Evolutionary conservation across 1,140 invertebrate genomes (phyloP).

Genomic region (Ips nitidus): DNA sequence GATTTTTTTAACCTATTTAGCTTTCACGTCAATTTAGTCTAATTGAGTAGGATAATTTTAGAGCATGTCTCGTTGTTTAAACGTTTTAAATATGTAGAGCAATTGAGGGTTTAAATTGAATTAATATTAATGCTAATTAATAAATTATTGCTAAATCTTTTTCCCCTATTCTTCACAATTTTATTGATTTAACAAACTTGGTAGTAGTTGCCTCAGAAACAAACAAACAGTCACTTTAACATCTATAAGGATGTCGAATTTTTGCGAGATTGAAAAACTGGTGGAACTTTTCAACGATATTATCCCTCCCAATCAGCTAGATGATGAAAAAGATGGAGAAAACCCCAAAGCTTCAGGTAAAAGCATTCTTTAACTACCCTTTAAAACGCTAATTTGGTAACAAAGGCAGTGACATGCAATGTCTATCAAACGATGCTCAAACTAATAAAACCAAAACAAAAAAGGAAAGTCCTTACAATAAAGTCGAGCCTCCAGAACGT

Average conservation of each 20-base stretch:
- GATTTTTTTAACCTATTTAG: slow-evolving; percentile 16
- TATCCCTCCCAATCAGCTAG: slow-evolving; percentile 30
- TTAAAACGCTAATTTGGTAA: background rate
- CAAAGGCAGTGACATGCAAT: background rate
- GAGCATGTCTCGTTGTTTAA: background rate
- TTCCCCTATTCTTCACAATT: no score
- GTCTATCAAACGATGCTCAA: background rate
- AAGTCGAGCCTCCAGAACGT: slow-evolving; percentile 35
- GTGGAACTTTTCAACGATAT: slow-evolving; percentile 39
- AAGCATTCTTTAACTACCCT: background rate
- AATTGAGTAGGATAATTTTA: slow-evolving; percentile 19
- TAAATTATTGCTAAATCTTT: no score
- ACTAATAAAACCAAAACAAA: background rate
- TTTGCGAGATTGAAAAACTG: slow-evolving; percentile 39
- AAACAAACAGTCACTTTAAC: background rate
- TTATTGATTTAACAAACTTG: slow-evolving; percentile 2
- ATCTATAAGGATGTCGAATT: slow-evolving; percentile 26
- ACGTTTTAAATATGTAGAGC: background rate
- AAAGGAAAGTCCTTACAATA: slow-evolving; percentile 37
- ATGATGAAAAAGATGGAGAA: slow-evolving; percentile 6
- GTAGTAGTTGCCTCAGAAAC: background rate
- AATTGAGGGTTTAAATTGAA: background rate
- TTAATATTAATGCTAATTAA: no score
- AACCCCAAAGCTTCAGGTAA: background rate
- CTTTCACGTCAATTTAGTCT: slow-evolving; percentile 25